These are phyloP conservation scores for Magallana ariakensis DNA, from an alignment of 1,140 invertebrate species.

Conservation along the genomic window DNA sequence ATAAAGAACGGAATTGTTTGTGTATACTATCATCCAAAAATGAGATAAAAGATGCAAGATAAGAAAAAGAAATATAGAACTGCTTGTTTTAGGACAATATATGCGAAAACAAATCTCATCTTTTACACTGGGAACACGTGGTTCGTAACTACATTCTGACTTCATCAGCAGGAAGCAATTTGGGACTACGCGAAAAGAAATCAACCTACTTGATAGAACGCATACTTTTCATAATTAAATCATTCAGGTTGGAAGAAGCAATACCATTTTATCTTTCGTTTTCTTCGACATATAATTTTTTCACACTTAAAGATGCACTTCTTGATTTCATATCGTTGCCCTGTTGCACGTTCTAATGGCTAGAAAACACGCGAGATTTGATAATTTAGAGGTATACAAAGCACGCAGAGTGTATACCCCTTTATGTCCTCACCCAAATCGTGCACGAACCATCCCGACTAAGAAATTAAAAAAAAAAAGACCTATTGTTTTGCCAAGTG, in stretches of 20 bases:
- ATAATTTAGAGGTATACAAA: too few relatives aligned
- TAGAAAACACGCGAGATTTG: too few relatives aligned
- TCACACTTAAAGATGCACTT: too few relatives aligned
- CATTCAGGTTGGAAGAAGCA: background rate
- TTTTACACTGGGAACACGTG: background rate
- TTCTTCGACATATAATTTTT: too few relatives aligned
- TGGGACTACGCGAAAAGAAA: background rate
- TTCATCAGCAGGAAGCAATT: background rate
- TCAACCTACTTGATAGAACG: background rate
- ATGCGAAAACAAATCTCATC: background rate
- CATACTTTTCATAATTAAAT: conserved; percentile 10
- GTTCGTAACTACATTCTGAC: background rate
- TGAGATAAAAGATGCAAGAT: background rate
- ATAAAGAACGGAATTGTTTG: background rate
- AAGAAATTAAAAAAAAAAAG: too few relatives aligned
- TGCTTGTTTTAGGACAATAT: conserved; percentile 19
- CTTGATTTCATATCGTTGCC: too few relatives aligned
- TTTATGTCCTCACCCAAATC: too few relatives aligned
- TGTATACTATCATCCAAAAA: conserved; percentile 10
- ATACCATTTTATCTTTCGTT: too few relatives aligned
- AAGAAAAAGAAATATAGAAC: background rate
- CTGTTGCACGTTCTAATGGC: too few relatives aligned
- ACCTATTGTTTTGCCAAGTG: too few relatives aligned
- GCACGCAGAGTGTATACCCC: too few relatives aligned
- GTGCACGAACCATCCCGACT: too few relatives aligned